These are phyloP conservation scores for Psophia crepitans DNA, from an alignment of 2,113 vertebrate species.

Conservation along the genomic window DNA sequence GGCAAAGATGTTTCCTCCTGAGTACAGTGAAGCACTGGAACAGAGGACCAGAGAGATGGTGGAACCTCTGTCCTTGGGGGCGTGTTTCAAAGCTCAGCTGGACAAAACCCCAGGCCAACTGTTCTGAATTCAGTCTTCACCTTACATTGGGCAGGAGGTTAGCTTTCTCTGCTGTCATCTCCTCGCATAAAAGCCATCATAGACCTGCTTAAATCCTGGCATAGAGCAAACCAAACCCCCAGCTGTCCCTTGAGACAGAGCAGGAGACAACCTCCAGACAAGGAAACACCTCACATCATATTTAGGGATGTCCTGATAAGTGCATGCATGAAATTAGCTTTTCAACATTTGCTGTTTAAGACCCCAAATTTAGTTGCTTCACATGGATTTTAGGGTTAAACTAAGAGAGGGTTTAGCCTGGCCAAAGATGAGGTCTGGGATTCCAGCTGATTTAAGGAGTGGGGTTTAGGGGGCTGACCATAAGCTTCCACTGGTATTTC, in stretches of 20 bases:
- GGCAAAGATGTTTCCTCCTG: background rate
- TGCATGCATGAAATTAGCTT: background rate
- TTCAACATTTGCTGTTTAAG: background rate
- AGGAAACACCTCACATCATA: background rate
- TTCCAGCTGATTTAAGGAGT: background rate
- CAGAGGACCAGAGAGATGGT: background rate
- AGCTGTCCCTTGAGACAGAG: background rate
- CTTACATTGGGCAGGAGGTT: background rate
- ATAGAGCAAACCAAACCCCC: background rate
- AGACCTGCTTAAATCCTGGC: background rate
- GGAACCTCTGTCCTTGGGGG: background rate
- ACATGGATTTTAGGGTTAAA: background rate
- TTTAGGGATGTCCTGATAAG: background rate
- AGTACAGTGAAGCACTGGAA: background rate
- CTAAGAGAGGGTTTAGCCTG: background rate
- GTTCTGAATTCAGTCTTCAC: background rate
- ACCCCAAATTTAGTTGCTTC: background rate
- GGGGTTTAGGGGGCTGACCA: background rate
- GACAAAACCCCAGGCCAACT: background rate
- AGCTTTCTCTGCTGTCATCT: background rate
- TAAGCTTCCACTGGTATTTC: background rate
- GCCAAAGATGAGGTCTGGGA: background rate
- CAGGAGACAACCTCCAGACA: background rate
- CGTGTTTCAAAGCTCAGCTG: background rate
- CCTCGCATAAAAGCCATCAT: background rate